Evolutionary conservation across 2,888 invertebrate genomes (phyloP).

Genomic region (Hypolimnas misippus): DNA sequence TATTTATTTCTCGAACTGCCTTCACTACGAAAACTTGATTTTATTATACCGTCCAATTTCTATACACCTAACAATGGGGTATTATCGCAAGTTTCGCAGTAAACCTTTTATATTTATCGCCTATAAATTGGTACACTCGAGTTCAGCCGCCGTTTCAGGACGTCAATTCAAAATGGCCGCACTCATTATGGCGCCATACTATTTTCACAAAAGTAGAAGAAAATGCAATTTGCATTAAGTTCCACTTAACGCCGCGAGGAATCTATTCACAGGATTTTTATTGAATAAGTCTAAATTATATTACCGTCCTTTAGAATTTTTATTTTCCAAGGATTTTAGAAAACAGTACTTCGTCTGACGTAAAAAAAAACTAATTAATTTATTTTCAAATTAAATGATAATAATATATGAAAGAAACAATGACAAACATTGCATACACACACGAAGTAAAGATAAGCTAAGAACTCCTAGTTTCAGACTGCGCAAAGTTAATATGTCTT

Average conservation of each 20-base stretch:
- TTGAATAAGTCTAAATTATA: constrained; percentile 11
- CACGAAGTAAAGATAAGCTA: too few species aligned
- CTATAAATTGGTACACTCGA: constrained; percentile 52
- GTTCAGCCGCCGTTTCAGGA: constrained; percentile 30
- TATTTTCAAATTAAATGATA: not conserved
- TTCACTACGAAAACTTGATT: constrained; percentile 18
- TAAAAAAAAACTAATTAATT: not conserved
- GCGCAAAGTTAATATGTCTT: too few species aligned
- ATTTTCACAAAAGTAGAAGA: constrained; percentile 32
- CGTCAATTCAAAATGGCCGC: constrained; percentile 33
- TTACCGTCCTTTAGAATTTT: constrained; percentile 5
- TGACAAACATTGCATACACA: too few species aligned
- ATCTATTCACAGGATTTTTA: constrained; percentile 30
- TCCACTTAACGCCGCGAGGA: constrained; percentile 28
- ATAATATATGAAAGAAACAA: too few species aligned
- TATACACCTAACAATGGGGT: constrained; percentile 30
- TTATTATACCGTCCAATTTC: constrained; percentile 18
- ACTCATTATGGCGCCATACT: constrained; percentile 30
- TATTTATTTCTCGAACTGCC: constrained; percentile 3
- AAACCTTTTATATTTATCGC: constrained; percentile 48
- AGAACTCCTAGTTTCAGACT: too few species aligned
- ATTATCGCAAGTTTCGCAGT: constrained; percentile 40
- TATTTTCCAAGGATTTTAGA: not conserved
- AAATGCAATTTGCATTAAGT: constrained; percentile 38
- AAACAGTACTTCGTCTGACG: not conserved